Evolutionary conservation across 2,797 vertebrate genomes (phyloP).

Genomic region (Arrhamphus sclerolepis): DNA sequence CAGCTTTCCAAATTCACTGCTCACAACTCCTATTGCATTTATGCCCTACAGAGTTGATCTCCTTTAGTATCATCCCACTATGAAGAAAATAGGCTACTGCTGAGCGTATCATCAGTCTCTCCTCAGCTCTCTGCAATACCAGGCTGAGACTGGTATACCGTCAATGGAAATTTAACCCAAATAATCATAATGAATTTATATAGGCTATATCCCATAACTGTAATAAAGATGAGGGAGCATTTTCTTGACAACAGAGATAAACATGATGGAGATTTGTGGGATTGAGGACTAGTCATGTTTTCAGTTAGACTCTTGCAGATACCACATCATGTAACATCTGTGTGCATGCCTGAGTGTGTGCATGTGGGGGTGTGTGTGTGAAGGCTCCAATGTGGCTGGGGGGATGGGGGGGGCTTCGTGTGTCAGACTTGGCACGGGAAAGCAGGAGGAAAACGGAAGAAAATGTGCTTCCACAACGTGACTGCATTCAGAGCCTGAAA

Average conservation of each 20-base stretch:
- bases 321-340: constrained; percentile 32
- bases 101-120: constrained; percentile 54
- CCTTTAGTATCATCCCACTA: constrained; percentile 66
- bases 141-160: constrained; percentile 26
- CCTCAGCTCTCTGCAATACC: constrained; percentile 23
- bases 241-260: constrained; percentile 23
- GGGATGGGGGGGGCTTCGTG: constrained; percentile 56
- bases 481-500: constrained; percentile 79
- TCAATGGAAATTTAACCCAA: constrained; percentile 42
- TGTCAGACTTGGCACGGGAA: constrained; percentile 68
- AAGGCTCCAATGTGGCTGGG: constrained; percentile 46
- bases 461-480: constrained; percentile 83
- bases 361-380: constrained; percentile 14
- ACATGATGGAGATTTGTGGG: constrained; percentile 37
- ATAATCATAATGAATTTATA: constrained; percentile 39
- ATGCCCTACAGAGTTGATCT: constrained; percentile 70
- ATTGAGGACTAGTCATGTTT: constrained; percentile 19
- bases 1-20: constrained; percentile 48
- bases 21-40: constrained; percentile 56
- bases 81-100: constrained; percentile 69
- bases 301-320: constrained; percentile 22
- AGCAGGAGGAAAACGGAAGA: constrained; percentile 66
- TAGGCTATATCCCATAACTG: background rate
- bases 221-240: constrained; percentile 14
- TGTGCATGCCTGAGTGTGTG: constrained; percentile 35